Percentiles rank a stretch among this genome's conserved stretches.
Conservation (phyloP, 2,888 invertebrate genomes). For the Parnassius glacialis region DNA sequence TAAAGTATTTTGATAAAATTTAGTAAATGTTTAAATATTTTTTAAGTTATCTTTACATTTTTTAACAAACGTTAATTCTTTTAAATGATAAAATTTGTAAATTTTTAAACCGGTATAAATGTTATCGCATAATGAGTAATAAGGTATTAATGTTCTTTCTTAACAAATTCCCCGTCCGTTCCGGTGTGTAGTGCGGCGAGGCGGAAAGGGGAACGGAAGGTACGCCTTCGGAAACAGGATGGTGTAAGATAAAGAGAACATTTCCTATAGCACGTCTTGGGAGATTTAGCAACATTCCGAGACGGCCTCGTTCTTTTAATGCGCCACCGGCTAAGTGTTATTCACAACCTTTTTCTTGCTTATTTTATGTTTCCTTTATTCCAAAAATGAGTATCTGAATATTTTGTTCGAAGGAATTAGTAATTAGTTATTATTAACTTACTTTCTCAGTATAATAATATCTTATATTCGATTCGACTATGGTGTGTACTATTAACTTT, state of each 20-base stretch:
- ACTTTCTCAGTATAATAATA: no score
- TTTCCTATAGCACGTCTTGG: slow-evolving; percentile 76
- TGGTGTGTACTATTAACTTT: no score
- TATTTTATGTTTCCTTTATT: slow-evolving; percentile 24
- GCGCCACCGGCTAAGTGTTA: slow-evolving; percentile 45
- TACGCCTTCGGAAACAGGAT: slow-evolving; percentile 73
- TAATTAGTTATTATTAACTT: no score
- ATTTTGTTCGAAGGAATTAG: not conserved
- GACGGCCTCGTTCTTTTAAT: slow-evolving; percentile 55
- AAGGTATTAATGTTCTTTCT: slow-evolving; percentile 44
- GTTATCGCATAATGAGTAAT: slow-evolving; percentile 9
- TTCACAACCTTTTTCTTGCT: slow-evolving; percentile 41
- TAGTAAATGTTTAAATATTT: no score
- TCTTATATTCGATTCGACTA: no score
- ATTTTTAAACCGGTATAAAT: not conserved
- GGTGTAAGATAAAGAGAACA: slow-evolving; percentile 80
- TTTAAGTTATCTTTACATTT: not conserved
- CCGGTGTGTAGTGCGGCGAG: slow-evolving; percentile 62
- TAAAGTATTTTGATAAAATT: no score
- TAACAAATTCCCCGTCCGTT: slow-evolving; percentile 67
- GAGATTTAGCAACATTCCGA: slow-evolving; percentile 68
- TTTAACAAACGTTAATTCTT: not conserved
- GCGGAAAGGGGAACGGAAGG: slow-evolving; percentile 70
- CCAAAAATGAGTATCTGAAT: slow-evolving; percentile 6
- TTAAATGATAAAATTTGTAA: not conserved